phyloP scores from a whole-genome alignment of 2,888 invertebrate species.

The Mythimna impura region DNA sequence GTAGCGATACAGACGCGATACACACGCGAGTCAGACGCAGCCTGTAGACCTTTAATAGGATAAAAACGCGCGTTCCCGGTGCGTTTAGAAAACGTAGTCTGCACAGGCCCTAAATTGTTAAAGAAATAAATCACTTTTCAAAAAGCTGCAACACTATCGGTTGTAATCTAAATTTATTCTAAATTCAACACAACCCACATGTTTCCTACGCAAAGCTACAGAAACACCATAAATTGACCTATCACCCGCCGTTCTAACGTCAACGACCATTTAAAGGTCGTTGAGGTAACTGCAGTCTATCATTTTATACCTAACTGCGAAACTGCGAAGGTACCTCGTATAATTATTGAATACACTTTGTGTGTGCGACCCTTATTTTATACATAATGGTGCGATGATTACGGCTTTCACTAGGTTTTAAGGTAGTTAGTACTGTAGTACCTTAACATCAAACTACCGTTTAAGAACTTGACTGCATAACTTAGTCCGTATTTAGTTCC shows the following conservation, averaged over 20 bases:
- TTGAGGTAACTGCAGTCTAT: slow-evolving; percentile 23
- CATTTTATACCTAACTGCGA: slow-evolving; percentile 28
- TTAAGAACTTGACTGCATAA: no score
- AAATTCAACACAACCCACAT: neutral
- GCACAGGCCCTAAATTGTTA: no score
- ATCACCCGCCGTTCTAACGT: slow-evolving; percentile 48
- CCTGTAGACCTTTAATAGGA: no score
- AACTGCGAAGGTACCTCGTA: slow-evolving; percentile 4
- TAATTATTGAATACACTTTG: slow-evolving; percentile 12
- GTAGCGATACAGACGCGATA: no score
- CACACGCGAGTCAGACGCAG: no score
- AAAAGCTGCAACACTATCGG: neutral
- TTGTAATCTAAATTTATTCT: neutral
- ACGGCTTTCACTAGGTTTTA: neutral
- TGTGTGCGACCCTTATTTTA: neutral
- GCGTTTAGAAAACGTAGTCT: no score
- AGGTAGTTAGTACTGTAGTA: neutral
- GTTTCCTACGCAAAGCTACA: neutral
- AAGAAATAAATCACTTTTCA: neutral
- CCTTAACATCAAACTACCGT: no score
- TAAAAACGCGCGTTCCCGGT: no score
- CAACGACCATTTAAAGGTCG: slow-evolving; percentile 55
- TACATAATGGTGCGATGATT: slow-evolving; percentile 5
- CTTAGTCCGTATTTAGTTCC: no score
- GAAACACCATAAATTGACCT: slow-evolving; percentile 14